phyloP scores from a whole-genome alignment of 2,113 vertebrate genomes.

The Macquaria australasica region DNA sequence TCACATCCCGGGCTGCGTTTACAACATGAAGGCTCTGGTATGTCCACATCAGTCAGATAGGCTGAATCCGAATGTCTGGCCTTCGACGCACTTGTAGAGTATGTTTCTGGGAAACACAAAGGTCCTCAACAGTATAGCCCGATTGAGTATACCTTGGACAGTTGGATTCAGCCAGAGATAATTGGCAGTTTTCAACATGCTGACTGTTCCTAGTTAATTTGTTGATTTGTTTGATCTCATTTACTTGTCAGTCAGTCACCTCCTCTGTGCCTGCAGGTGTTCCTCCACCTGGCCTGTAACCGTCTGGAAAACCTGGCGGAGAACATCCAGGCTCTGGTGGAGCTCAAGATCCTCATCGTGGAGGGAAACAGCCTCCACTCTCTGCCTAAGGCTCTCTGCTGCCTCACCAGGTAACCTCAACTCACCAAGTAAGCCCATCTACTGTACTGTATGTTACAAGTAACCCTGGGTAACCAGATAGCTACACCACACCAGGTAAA shows the following conservation, averaged over 20 bases:
- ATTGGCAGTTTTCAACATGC: no score
- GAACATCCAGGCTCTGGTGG: conserved; percentile 87
- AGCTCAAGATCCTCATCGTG: conserved; percentile 90
- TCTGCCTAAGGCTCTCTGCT: conserved; percentile 90
- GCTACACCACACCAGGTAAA: no score
- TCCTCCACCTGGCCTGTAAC: conserved; percentile 91
- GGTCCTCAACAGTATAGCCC: no score
- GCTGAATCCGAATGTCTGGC: neutral
- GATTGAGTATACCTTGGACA: no score
- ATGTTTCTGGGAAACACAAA: no score
- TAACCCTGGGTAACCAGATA: neutral
- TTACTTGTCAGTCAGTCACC: neutral
- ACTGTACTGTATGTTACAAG: no score
- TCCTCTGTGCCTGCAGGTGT: conserved; percentile 74
- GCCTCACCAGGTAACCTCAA: conserved; percentile 62
- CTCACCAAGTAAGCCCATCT: neutral
- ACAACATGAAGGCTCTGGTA: conserved; percentile 86
- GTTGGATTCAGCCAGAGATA: no score
- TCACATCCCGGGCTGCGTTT: conserved; percentile 90
- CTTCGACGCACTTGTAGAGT: no score
- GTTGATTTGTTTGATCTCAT: neutral
- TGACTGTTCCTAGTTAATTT: neutral
- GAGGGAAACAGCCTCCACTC: conserved; percentile 90
- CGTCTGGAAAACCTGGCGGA: conserved; percentile 91
- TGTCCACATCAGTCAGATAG: neutral